Evolutionary conservation across 92 coral and sea anemone species (phyloP), one percentile per base, ranked within the genome.

Genomic region (Virgularia gustaviana): DNA sequence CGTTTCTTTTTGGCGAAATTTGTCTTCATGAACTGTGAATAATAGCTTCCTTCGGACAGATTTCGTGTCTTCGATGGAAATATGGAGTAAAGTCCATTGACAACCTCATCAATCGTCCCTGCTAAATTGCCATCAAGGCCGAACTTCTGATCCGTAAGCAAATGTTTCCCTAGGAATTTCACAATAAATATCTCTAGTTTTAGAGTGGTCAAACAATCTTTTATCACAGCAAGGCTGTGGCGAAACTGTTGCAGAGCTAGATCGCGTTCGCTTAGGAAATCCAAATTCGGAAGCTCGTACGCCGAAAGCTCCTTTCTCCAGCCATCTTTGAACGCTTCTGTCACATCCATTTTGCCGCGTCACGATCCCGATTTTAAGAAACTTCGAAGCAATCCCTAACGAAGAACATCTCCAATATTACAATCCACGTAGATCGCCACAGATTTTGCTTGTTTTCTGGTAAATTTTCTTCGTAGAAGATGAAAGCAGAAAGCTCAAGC

Each of bases 151-250:
- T 68, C 75, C 32, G 61, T 49, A 5, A 49, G 36, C 53, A 68
- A 36, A 68, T 68, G 29, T 1, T 42, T 68, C 5, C 61, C 42
- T 37, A 68, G 38, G 51, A 68, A 68, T 36, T 68, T 68, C 39
- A 68, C 75, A 23, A 68, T 68, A 68, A 68, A 68, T 13, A 68
- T 47, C 36, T 68, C 75, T 8, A 49, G 12, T 15, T 68, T 68
- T 2, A 68, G n/a, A 30, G 75, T 49, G 10, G 60, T 55, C 30
- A 68, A 51, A 25, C 75, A 68, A 33, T 68, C 75, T 23, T 68
- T 68, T 6, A 68, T 49, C 5, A 49, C 61, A 13, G 45, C 75
- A 1, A 68, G 49, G 30, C 75, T 68, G 30, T 49, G 75, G n/a
- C 75, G 75, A 68, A 68, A 68, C 25, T 68, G 60, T 23, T 35